phyloP scores from a whole-genome alignment of 2,888 invertebrate genomes.

The Clanis bilineata region DNA sequence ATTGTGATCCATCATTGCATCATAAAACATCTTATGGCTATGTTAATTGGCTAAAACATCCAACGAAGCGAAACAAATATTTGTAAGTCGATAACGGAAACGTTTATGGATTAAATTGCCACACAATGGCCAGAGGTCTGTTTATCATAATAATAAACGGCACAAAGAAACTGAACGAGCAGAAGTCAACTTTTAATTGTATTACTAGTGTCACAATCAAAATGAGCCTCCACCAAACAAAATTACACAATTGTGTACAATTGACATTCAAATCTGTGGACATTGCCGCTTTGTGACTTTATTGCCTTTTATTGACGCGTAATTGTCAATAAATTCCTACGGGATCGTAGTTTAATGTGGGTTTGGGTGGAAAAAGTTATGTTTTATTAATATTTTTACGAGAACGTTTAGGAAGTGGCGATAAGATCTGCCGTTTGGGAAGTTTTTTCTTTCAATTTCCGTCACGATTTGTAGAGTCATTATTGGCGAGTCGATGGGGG shows the following conservation, averaged over 20 bases:
- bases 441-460: conserved; percentile 82
- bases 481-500: conserved; percentile 77
- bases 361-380: conserved; percentile 82
- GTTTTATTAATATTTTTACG: conserved; percentile 83
- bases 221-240: conserved; percentile 78
- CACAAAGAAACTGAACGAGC: conserved; percentile 67
- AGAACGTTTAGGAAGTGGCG: conserved; percentile 75
- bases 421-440: conserved; percentile 79
- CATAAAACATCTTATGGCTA: conserved; percentile 28
- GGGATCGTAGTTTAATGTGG: conserved; percentile 81
- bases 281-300: conserved; percentile 79
- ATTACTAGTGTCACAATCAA: conserved; percentile 73
- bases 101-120: conserved; percentile 59
- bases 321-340: conserved; percentile 82
- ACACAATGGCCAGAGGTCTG: conserved; percentile 65
- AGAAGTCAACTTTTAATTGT: conserved; percentile 76
- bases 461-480: conserved; percentile 81
- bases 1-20: conserved; percentile 4
- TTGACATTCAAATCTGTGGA: conserved; percentile 82
- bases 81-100: conserved; percentile 59
- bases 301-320: conserved; percentile 81
- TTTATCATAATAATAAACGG: conserved; percentile 73
- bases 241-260: conserved; percentile 80
- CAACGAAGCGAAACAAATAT: conserved; percentile 31
- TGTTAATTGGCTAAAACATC: conserved; percentile 38